These are phyloP conservation scores for Drosophila demipolita DNA, from an alignment of 2,888 invertebrate species.

Conservation along the genomic window DNA sequence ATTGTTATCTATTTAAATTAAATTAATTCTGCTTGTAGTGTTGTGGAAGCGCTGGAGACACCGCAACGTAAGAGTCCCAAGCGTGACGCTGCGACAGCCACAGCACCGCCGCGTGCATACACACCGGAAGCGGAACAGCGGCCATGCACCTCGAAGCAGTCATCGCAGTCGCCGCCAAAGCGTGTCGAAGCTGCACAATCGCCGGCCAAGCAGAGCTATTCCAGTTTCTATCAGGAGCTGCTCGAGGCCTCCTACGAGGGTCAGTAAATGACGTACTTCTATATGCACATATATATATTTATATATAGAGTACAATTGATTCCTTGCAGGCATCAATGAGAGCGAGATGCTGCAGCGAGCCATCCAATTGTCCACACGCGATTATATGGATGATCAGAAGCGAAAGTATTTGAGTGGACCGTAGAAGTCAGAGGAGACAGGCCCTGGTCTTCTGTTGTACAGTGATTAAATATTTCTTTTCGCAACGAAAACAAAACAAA, in stretches of 20 bases:
- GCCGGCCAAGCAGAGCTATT: slow-evolving; percentile 65
- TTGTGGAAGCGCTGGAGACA: slow-evolving; percentile 56
- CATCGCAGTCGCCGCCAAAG: slow-evolving; percentile 75
- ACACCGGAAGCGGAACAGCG: slow-evolving; percentile 79
- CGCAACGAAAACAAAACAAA: slow-evolving; percentile 58
- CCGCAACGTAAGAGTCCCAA: slow-evolving; percentile 78
- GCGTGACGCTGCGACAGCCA: slow-evolving; percentile 54
- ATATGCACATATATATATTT: not conserved
- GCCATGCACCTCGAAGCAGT: slow-evolving; percentile 83
- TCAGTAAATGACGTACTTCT: slow-evolving; percentile 38
- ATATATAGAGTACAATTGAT: not conserved
- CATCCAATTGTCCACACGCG: slow-evolving; percentile 84
- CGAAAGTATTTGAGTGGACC: slow-evolving; percentile 82
- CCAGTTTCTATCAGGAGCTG: slow-evolving; percentile 85
- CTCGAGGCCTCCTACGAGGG: slow-evolving; percentile 85
- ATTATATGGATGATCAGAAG: slow-evolving; percentile 84
- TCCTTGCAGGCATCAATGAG: slow-evolving; percentile 75
- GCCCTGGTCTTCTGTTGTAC: slow-evolving; percentile 54
- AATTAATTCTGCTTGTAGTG: slow-evolving; percentile 26
- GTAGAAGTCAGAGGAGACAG: slow-evolving; percentile 47
- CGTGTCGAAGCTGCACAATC: slow-evolving; percentile 39
- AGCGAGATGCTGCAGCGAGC: slow-evolving; percentile 85
- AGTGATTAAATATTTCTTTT: slow-evolving; percentile 67
- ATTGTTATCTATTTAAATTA: not conserved
- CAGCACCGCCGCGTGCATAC: slow-evolving; percentile 49